phyloP scores from a whole-genome alignment of 2,113 vertebrate species.

The Chloropsis cyanopogon region DNA sequence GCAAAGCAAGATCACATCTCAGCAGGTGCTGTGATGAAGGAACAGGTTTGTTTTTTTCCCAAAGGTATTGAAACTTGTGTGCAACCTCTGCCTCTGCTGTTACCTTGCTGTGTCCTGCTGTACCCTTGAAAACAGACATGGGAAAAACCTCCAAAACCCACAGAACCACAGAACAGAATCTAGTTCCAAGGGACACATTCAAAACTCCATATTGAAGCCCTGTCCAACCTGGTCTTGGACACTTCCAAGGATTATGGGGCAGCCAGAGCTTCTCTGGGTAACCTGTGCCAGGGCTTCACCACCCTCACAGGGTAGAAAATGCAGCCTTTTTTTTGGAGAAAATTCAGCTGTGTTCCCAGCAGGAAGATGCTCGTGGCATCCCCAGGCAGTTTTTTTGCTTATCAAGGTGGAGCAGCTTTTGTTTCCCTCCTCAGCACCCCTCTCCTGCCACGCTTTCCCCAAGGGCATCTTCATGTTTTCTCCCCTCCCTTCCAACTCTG shows the following conservation, averaged over 20 bases:
- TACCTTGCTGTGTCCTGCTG: background rate
- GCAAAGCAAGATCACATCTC: background rate
- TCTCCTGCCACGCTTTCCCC: accelerated
- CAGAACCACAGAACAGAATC: background rate
- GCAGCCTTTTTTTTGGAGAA: background rate
- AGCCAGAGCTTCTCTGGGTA: background rate
- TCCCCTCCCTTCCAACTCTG: background rate
- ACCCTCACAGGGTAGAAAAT: background rate
- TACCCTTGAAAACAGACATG: background rate
- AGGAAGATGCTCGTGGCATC: background rate
- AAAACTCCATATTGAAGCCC: background rate
- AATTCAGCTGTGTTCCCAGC: background rate
- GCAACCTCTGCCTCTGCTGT: background rate
- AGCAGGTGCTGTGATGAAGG: background rate
- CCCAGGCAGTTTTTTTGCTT: background rate
- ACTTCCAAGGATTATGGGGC: background rate
- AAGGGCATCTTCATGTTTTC: background rate
- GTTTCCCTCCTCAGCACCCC: background rate
- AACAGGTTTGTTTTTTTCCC: background rate
- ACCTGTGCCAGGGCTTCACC: accelerated
- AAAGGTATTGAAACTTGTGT: background rate
- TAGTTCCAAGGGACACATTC: background rate
- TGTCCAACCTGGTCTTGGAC: accelerated
- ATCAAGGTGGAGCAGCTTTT: background rate
- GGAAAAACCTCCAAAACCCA: background rate